These are phyloP conservation scores for Alosa sapidissima DNA, from an alignment of 2,797 vertebrate species.

Conservation along the genomic window DNA sequence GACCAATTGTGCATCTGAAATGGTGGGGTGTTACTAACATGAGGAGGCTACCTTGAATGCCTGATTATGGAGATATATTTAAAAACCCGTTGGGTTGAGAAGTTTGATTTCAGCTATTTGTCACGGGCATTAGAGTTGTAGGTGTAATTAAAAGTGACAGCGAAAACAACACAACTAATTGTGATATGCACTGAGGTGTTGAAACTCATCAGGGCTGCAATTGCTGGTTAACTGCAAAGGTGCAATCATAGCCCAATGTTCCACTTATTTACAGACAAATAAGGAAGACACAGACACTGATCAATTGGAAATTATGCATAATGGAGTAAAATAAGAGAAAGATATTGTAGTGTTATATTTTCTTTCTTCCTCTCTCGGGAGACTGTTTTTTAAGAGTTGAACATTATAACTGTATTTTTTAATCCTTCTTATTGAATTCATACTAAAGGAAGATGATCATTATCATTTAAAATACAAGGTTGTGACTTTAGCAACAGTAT, in stretches of 20 bases:
- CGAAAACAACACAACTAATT: constrained; percentile 68
- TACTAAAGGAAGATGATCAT: too few species aligned
- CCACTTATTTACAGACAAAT: constrained; percentile 41
- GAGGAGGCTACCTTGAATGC: constrained; percentile 50
- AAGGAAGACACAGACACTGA: neutral
- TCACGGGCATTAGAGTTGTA: constrained; percentile 58
- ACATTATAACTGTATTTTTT: too few species aligned
- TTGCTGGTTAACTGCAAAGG: constrained; percentile 63
- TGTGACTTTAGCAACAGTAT: too few species aligned
- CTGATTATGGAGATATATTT: constrained; percentile 54
- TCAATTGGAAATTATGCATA: neutral
- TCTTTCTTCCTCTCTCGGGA: neutral
- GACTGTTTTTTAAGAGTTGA: too few species aligned
- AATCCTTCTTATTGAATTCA: too few species aligned
- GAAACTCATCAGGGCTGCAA: constrained; percentile 61
- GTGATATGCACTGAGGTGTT: constrained; percentile 64
- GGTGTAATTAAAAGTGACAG: constrained; percentile 70
- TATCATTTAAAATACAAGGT: too few species aligned
- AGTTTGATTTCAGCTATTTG: constrained; percentile 62
- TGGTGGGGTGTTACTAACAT: constrained; percentile 49
- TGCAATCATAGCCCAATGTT: constrained; percentile 47
- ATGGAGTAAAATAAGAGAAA: neutral
- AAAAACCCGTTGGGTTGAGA: constrained; percentile 57
- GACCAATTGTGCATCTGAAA: constrained; percentile 36
- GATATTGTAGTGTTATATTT: neutral